These are phyloP conservation scores for Drosophila infuscata DNA, from an alignment of 2,888 invertebrate genomes.

Conservation along the genomic window DNA sequence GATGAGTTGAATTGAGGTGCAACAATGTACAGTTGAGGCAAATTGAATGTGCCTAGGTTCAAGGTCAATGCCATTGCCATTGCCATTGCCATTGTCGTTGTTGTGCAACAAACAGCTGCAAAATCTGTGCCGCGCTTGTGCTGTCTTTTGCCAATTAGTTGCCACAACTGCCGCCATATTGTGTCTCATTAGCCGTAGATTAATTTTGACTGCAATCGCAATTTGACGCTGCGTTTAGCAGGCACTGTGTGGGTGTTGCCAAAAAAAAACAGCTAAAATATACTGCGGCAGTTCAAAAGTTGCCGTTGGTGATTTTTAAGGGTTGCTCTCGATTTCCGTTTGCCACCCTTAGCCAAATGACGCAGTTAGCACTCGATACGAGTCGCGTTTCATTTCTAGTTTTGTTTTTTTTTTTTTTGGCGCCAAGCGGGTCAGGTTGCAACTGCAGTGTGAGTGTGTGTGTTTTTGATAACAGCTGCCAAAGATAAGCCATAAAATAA, in stretches of 20 bases:
- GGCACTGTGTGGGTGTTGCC: slow-evolving; percentile 55
- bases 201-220: slow-evolving; percentile 70
- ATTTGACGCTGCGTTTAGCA: slow-evolving; percentile 65
- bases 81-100: slow-evolving; percentile 52
- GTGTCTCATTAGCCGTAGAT: slow-evolving; percentile 76
- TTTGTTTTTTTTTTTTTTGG: slow-evolving; percentile 22
- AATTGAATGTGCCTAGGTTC: slow-evolving; percentile 40
- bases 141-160: slow-evolving; percentile 61
- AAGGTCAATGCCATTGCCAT: slow-evolving; percentile 55
- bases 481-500: slow-evolving; percentile 56
- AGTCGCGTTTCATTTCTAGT: slow-evolving; percentile 2
- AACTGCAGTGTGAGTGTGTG: slow-evolving; percentile 24
- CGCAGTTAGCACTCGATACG: slow-evolving; percentile 45
- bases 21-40: slow-evolving; percentile 18
- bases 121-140: slow-evolving; percentile 12
- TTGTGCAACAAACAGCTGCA: slow-evolving; percentile 40
- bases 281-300: slow-evolving; percentile 5
- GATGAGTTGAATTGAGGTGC: not conserved
- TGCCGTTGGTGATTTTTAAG: slow-evolving; percentile 9
- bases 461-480: slow-evolving; percentile 44
- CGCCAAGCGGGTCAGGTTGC: slow-evolving; percentile 35
- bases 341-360: slow-evolving; percentile 32
- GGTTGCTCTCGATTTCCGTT: not conserved
- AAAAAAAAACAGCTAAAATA: slow-evolving; percentile 20
- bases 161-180: slow-evolving; percentile 50